Conservation (phyloP, 1,140 invertebrate genomes). For the Trichoplusia ni region DNA sequence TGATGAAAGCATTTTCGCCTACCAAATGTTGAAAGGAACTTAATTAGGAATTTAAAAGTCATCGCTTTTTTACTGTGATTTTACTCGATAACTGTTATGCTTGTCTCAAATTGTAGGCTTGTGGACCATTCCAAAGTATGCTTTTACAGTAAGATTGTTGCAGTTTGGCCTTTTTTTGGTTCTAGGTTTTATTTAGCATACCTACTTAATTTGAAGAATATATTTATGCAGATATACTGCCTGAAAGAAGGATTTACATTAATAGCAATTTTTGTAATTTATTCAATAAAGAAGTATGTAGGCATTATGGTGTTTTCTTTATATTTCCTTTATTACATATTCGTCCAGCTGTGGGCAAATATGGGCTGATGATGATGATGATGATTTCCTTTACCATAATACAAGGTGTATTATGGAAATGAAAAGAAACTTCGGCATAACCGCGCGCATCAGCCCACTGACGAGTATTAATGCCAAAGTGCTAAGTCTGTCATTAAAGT, state of each 20-base stretch:
- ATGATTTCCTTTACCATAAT: too few relatives aligned
- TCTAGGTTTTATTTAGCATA: conserved; percentile 48
- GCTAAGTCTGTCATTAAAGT: too few relatives aligned
- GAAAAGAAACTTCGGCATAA: too few relatives aligned
- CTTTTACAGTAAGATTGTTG: conserved; percentile 39
- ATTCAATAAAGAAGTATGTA: conserved; percentile 75
- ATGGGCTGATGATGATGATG: too few relatives aligned
- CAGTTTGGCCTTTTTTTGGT: conserved; percentile 38
- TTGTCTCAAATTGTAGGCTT: conserved; percentile 40
- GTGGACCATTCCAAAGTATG: conserved; percentile 65
- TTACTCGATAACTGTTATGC: conserved; percentile 25
- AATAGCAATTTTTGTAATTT: conserved; percentile 65
- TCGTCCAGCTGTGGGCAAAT: too few relatives aligned
- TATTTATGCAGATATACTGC: conserved; percentile 56
- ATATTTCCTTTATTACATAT: neutral
- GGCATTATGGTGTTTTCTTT: conserved; percentile 52
- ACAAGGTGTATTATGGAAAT: too few relatives aligned
- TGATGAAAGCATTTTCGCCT: conserved; percentile 23
- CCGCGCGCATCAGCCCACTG: too few relatives aligned
- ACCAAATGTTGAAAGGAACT: conserved; percentile 18
- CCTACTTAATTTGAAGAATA: conserved; percentile 38
- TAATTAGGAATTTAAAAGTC: conserved; percentile 24
- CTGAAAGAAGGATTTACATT: conserved; percentile 45
- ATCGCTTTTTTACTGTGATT: conserved; percentile 32
- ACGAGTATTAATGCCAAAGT: too few relatives aligned